Evolutionary conservation across 2,888 invertebrate genomes (phyloP).

Genomic region (Heliconius charithonia): DNA sequence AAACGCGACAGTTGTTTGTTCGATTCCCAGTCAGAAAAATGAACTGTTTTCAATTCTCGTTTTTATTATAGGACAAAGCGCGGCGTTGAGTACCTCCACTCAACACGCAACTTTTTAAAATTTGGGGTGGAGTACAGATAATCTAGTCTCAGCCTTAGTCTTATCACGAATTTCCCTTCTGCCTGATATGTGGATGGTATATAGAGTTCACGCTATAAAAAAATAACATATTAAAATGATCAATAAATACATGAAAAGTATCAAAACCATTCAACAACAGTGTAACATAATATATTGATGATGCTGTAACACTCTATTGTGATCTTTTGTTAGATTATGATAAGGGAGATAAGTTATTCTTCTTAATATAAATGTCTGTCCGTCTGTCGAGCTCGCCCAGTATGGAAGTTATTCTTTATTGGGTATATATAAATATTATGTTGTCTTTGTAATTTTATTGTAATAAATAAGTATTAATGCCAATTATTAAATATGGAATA

Average conservation of each 20-base stretch:
- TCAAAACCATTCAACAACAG: conserved; percentile 53
- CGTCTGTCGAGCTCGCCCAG: conserved; percentile 48
- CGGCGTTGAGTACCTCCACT: not conserved
- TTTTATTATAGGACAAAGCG: not conserved
- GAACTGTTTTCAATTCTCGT: not conserved
- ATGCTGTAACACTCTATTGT: conserved; percentile 81
- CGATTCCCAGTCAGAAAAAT: not conserved
- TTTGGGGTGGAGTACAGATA: not conserved
- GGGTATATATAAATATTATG: conserved; percentile 17
- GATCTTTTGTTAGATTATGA: conserved; percentile 83
- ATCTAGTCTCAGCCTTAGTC: not conserved
- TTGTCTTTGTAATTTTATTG: too few relatives aligned
- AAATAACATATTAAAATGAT: not conserved
- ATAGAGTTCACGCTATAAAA: not conserved
- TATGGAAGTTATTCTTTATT: conserved; percentile 55
- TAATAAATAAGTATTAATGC: too few relatives aligned
- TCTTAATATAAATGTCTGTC: conserved; percentile 78
- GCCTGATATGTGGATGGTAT: not conserved
- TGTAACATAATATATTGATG: conserved; percentile 75
- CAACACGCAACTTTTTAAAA: not conserved
- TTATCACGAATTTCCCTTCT: too few relatives aligned
- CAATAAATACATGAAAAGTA: conserved; percentile 54
- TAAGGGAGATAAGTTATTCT: conserved; percentile 81
- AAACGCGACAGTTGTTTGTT: not conserved
- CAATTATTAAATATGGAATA: too few relatives aligned